Conservation (phyloP, 2,113 vertebrate genomes). For the Leiothrix lutea region DNA sequence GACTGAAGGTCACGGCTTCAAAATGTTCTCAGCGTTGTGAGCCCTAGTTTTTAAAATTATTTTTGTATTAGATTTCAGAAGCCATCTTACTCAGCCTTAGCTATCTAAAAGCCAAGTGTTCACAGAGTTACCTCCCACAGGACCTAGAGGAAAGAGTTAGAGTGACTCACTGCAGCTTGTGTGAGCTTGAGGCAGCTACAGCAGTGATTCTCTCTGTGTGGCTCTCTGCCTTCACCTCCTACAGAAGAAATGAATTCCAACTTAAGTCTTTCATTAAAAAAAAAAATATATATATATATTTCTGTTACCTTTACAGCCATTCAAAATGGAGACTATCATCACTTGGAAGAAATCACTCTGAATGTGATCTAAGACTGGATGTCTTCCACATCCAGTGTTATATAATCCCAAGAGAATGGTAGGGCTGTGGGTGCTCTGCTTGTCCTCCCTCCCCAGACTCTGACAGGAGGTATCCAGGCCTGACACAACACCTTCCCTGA, state of each 20-base stretch:
- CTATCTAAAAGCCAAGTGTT: background rate
- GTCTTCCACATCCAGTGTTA: background rate
- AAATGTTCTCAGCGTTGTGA: background rate
- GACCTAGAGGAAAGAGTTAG: background rate
- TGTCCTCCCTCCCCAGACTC: background rate
- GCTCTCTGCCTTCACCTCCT: background rate
- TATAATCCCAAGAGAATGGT: background rate
- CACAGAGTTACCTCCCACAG: background rate
- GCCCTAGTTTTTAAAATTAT: background rate
- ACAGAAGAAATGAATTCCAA: background rate
- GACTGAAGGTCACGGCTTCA: background rate
- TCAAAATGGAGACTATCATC: background rate
- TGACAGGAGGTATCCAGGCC: background rate
- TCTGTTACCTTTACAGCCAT: background rate
- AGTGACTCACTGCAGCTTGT: background rate
- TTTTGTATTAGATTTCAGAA: background rate
- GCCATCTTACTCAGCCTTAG: background rate
- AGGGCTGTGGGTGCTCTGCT: background rate
- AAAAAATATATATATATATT: background rate
- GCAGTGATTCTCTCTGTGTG: background rate
- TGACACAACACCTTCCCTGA: background rate
- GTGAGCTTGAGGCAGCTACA: background rate
- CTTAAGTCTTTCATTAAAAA: background rate
- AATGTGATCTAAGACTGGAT: too few species aligned
- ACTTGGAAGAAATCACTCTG: background rate